Percentiles rank a stretch among this genome's conserved stretches.
These are phyloP conservation scores for Catotricha subobsoleta DNA, from an alignment of 2,888 invertebrate genomes.

Conservation along the genomic window DNA sequence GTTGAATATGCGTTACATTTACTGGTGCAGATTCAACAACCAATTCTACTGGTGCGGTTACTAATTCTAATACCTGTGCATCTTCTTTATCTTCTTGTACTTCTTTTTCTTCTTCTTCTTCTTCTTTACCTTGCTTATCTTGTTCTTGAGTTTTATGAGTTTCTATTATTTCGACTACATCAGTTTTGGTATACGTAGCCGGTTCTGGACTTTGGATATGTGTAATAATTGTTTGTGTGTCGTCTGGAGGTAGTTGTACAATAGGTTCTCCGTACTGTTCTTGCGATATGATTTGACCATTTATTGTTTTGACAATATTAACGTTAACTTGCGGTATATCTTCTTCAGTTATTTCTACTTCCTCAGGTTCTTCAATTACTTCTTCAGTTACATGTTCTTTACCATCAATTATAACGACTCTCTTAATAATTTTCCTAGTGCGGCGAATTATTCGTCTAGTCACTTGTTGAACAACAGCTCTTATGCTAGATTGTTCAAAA, in stretches of 20 bases:
- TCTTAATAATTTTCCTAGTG: slow-evolving; percentile 54
- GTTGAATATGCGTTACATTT: slow-evolving; percentile 3
- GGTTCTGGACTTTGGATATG: neutral
- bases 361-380: slow-evolving; percentile 66
- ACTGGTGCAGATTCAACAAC: slow-evolving; percentile 14
- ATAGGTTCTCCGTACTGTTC: slow-evolving; percentile 7
- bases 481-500: slow-evolving; percentile 39
- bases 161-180: neutral
- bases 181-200: neutral
- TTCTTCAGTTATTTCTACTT: slow-evolving; percentile 21
- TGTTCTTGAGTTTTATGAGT: neutral
- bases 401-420: slow-evolving; percentile 61
- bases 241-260: neutral
- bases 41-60: slow-evolving; percentile 29
- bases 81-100: slow-evolving; percentile 12
- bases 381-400: slow-evolving; percentile 72
- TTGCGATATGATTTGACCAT: slow-evolving; percentile 27
- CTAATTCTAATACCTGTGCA: slow-evolving; percentile 30
- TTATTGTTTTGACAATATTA: slow-evolving; percentile 37
- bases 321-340: slow-evolving; percentile 25
- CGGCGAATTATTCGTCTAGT: slow-evolving; percentile 59
- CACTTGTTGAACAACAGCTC: slow-evolving; percentile 66
- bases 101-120: neutral
- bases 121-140: neutral
- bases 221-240: neutral